These are phyloP conservation scores for Petroica traversi DNA, from an alignment of 2,113 vertebrate genomes.

Conservation along the genomic window DNA sequence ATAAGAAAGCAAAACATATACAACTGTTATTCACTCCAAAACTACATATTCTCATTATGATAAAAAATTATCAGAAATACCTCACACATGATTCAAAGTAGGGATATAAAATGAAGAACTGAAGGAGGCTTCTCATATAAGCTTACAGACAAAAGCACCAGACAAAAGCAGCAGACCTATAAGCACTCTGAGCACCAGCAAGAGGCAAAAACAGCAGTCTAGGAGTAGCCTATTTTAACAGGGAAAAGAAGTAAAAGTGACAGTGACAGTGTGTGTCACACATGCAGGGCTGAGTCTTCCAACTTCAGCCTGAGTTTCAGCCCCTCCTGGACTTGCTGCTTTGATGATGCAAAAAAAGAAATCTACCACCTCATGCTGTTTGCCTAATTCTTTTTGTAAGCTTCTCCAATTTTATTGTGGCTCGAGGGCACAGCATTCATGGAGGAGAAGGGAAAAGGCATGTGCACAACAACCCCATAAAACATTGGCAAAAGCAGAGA, in stretches of 20 bases:
- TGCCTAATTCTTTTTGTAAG: not conserved
- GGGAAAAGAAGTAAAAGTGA: not conserved
- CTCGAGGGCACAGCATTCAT: not conserved
- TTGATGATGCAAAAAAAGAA: not conserved
- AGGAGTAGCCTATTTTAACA: not conserved
- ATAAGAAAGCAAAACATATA: not conserved
- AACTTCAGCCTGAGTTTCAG: not conserved
- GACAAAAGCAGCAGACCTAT: not conserved
- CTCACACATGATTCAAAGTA: not conserved
- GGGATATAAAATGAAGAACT: not conserved
- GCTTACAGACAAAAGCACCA: not conserved
- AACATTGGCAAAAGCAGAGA: not conserved
- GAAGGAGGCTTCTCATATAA: not conserved
- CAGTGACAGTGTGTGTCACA: not conserved
- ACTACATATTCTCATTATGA: not conserved
- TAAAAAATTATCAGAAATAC: not conserved
- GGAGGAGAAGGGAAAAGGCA: not conserved
- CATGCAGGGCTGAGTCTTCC: not conserved
- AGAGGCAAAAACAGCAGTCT: not conserved
- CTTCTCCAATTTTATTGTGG: not conserved
- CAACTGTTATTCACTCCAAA: not conserved
- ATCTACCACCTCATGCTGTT: not conserved
- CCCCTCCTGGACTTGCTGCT: not conserved
- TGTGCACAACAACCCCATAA: not conserved
- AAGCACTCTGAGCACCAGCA: not conserved